phyloP scores from a whole-genome alignment of 30 jellyfish, hydroid and myxozoan genomes.

The Chrysaora quinquecirrha region DNA sequence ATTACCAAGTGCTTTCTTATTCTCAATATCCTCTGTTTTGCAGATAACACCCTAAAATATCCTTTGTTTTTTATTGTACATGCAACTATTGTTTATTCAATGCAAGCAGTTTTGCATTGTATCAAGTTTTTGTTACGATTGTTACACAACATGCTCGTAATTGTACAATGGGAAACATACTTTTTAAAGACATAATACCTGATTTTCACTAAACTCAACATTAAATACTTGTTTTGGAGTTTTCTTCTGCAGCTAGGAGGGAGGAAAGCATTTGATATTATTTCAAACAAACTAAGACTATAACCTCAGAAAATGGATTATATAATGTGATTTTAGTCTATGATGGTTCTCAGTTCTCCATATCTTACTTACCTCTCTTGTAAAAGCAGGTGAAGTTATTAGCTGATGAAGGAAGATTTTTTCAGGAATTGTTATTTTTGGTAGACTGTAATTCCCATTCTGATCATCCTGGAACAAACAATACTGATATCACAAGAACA shows the following conservation, averaged over 20 bases:
- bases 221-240: slow-evolving; percentile 91
- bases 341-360: not conserved
- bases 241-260: slow-evolving; percentile 68
- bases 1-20: too few species aligned
- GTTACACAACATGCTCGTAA: too few species aligned
- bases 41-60: too few species aligned
- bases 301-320: not conserved
- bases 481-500: too few species aligned
- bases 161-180: too few species aligned
- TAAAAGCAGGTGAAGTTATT: slow-evolving; percentile 81
- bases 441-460: slow-evolving; percentile 17
- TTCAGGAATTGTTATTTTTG: slow-evolving; percentile 62
- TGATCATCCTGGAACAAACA: slow-evolving; percentile 35
- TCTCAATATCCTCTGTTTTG: too few species aligned
- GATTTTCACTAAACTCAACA: slow-evolving; percentile 46
- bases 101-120: too few species aligned
- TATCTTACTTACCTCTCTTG: slow-evolving; percentile 72
- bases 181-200: too few species aligned
- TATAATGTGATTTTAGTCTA: not conserved
- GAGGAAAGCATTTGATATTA: not conserved
- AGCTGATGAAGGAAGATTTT: slow-evolving; percentile 74
- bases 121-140: too few species aligned
- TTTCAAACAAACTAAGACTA: not conserved
- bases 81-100: too few species aligned
- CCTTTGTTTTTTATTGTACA: too few species aligned